Evolutionary conservation across 2,888 invertebrate species (phyloP).

Genomic region (Leucania comma): DNA sequence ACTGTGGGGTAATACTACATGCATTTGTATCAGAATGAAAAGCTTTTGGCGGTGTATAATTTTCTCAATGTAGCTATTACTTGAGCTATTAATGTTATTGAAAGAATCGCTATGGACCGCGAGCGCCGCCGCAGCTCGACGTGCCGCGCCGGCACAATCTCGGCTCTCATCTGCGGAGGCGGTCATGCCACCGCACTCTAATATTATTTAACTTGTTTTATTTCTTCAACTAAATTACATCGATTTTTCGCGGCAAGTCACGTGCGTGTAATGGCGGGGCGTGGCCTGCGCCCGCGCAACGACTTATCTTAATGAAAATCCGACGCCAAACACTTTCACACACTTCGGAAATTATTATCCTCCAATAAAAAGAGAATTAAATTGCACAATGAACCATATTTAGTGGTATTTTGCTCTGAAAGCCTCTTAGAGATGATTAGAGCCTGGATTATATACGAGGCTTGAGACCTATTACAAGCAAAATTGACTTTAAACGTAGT

Average conservation of each 20-base stretch:
- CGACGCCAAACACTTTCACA: conserved; percentile 68
- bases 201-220: conserved; percentile 55
- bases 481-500: conserved; percentile 38
- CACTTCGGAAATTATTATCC: conserved; percentile 52
- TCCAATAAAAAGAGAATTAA: conserved; percentile 54
- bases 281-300: conserved; percentile 65
- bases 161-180: conserved; percentile 14
- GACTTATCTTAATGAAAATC: conserved; percentile 74
- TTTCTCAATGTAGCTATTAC: conserved; percentile 18
- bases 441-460: conserved; percentile 28
- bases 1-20: neutral
- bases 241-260: conserved; percentile 52
- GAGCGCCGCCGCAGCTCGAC: conserved; percentile 15
- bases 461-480: conserved; percentile 25
- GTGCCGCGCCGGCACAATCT: conserved; percentile 23
- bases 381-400: conserved; percentile 53
- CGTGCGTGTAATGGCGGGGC: conserved; percentile 62
- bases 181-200: conserved; percentile 37
- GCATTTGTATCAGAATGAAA: neutral
- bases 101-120: conserved; percentile 16
- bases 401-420: conserved; percentile 46
- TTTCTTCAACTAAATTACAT: conserved; percentile 54
- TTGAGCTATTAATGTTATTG: conserved; percentile 31
- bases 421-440: conserved; percentile 41
- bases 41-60: conserved; percentile 11